A percentile compares a stretch with the other conserved stretches of the same genome.
These are phyloP conservation scores for Puntigrus tetrazona DNA, from an alignment of 2,113 vertebrate species.

Conservation along the genomic window DNA sequence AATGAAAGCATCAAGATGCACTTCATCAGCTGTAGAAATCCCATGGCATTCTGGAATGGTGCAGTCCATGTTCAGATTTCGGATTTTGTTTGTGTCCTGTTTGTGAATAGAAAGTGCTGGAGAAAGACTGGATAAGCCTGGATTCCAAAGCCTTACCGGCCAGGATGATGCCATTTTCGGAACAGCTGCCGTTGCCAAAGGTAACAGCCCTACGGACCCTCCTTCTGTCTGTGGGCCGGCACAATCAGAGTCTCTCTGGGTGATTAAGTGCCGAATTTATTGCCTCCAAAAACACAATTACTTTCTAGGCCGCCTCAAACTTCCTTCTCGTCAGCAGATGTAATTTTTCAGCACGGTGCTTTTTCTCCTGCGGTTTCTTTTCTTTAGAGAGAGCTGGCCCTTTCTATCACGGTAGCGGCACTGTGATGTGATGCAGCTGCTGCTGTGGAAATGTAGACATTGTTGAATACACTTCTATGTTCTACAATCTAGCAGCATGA, in stretches of 20 bases:
- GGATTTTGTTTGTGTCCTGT: constrained; percentile 24
- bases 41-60: not conserved
- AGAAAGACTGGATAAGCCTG: constrained; percentile 77
- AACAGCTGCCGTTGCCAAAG: constrained; percentile 79
- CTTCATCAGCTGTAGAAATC: constrained; percentile 18
- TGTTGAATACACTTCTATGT: not conserved
- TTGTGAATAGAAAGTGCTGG: constrained; percentile 76
- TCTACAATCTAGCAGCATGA: constrained; percentile 18
- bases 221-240: constrained; percentile 63
- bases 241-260: constrained; percentile 69
- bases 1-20: constrained; percentile 31
- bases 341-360: constrained; percentile 86
- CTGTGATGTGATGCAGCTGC: constrained; percentile 70
- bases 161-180: constrained; percentile 68
- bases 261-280: constrained; percentile 87
- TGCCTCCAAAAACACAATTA: constrained; percentile 85
- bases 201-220: constrained; percentile 80
- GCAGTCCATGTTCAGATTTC: not conserved
- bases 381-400: constrained; percentile 69
- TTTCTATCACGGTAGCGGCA: constrained; percentile 84
- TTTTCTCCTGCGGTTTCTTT: constrained; percentile 82
- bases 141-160: constrained; percentile 72
- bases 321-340: constrained; percentile 85
- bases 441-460: constrained; percentile 20
- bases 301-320: constrained; percentile 80